Evolutionary conservation across 2,888 invertebrate genomes (phyloP).

Genomic region (Drosophila rellima): DNA sequence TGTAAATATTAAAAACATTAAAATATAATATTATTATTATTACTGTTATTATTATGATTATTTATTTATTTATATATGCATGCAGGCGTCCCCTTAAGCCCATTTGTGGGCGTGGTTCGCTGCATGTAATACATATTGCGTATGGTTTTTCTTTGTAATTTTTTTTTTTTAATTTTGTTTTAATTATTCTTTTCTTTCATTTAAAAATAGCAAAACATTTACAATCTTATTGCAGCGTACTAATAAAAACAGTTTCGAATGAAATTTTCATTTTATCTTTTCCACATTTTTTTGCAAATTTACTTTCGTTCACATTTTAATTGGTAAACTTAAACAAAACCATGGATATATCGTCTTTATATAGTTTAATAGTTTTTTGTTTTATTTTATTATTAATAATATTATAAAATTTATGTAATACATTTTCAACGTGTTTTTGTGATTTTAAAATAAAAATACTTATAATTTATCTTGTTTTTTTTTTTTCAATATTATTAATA

Average conservation of each 20-base stretch:
- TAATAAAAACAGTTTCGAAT: constrained; percentile 52
- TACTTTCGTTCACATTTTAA: constrained; percentile 49
- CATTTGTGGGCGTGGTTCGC: constrained; percentile 55
- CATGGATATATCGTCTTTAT: constrained; percentile 63
- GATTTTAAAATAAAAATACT: constrained; percentile 76
- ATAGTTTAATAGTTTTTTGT: constrained; percentile 61
- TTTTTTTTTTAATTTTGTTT: constrained; percentile 34
- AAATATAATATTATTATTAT: constrained; percentile 43
- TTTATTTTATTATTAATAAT: constrained; percentile 39
- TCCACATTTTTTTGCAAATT: constrained; percentile 30
- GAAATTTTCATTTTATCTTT: constrained; percentile 27
- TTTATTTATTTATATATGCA: constrained; percentile 49
- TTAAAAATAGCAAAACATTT: constrained; percentile 80
- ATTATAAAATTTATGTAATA: constrained; percentile 73
- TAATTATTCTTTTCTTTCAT: constrained; percentile 22
- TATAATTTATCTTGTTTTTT: constrained; percentile 48
- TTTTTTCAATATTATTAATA: constrained; percentile 56
- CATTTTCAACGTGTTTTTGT: constrained; percentile 74
- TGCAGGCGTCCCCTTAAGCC: constrained; percentile 39
- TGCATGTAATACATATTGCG: constrained; percentile 71
- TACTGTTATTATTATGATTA: constrained; percentile 18
- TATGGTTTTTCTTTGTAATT: constrained; percentile 33
- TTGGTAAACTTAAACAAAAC: constrained; percentile 79
- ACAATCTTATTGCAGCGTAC: constrained; percentile 82
- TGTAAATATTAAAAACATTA: constrained; percentile 64